Evolutionary conservation across 2,888 invertebrate species (phyloP).

Genomic region (Platycheirus rosarum): DNA sequence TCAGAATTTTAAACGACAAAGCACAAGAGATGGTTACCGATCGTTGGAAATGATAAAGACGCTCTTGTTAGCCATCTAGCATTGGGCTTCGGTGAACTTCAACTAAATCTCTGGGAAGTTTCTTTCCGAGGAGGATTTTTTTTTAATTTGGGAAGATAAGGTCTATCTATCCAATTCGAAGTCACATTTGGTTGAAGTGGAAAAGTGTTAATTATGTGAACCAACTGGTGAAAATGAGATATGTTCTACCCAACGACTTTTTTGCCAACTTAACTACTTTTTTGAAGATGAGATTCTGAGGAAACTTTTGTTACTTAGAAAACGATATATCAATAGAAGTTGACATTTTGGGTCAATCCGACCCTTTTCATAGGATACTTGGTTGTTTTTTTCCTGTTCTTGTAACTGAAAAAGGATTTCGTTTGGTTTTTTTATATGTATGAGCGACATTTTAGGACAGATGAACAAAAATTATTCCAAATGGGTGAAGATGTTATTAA

Average conservation of each 20-base stretch:
- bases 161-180: background rate
- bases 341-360: conserved; percentile 47
- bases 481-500: conserved; percentile 26
- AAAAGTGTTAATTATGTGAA: conserved; percentile 49
- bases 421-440: background rate
- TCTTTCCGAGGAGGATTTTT: background rate
- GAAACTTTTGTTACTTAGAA: conserved; percentile 9
- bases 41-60: too few relatives aligned
- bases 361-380: conserved; percentile 38
- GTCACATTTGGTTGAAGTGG: conserved; percentile 20
- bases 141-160: background rate
- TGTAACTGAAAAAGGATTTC: conserved; percentile 22
- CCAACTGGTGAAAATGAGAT: background rate
- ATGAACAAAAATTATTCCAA: background rate
- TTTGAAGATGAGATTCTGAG: background rate
- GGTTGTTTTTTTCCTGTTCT: background rate
- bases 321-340: conserved; percentile 46
- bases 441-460: conserved; percentile 5
- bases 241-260: conserved; percentile 17
- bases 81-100: background rate
- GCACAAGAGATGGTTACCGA: too few relatives aligned
- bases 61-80: conserved; percentile 4
- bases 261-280: conserved; percentile 9
- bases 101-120: conserved; percentile 3
- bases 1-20: conserved; percentile 41